Evolutionary conservation across 2,888 invertebrate genomes (phyloP), one percentile per base, ranked within the genome.

Genomic region (Therioaphis trifolii): DNA sequence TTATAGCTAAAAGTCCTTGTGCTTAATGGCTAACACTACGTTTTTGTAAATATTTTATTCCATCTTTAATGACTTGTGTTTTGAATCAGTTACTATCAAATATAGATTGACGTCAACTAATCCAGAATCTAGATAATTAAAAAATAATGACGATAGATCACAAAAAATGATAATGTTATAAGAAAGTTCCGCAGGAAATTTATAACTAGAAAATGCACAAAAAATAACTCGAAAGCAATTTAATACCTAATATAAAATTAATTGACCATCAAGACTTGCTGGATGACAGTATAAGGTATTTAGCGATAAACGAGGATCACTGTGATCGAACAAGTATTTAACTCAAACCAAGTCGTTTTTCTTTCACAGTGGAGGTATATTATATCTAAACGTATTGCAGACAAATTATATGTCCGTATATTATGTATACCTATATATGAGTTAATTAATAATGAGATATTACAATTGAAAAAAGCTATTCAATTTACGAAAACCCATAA

Each of bases 301-400:
- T 61, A 43, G 27, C n/a, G 27, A 61, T 43, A 43, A 43, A 11
- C 4, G 4, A 75, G 21, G 9, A 43, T n/a, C 14, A 24, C 18
- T 18, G n/a, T 27, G 21, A 35, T 74, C 12, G n/a, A 74, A 52
- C 18, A 21, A 21, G 72, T 35, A 15, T 74, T 74, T 35, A 74
- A 72, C 27, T 18, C 11, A 24, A 40, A 40, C 9, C 18, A n/a
- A 43, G 43, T 58, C 14, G 2, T 12, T 43, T 18, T 40, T n/a
- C n/a, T n/a, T n/a, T n/a, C n/a, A n/a, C n/a, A n/a, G 43, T 43
- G 7, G 11, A 43, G 5, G 7, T 9, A 43, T 43, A 43, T 11
- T 43, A 43, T 43, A 9, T 43, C 11, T 43, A 43, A 43, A 43
- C 43, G 5, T 9, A 9, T 11, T 43, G 43, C 5, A 43, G 11